Base-by-base conservation (phyloP, 1,140 invertebrate species). In the Dreissena rostriformis region DNA sequence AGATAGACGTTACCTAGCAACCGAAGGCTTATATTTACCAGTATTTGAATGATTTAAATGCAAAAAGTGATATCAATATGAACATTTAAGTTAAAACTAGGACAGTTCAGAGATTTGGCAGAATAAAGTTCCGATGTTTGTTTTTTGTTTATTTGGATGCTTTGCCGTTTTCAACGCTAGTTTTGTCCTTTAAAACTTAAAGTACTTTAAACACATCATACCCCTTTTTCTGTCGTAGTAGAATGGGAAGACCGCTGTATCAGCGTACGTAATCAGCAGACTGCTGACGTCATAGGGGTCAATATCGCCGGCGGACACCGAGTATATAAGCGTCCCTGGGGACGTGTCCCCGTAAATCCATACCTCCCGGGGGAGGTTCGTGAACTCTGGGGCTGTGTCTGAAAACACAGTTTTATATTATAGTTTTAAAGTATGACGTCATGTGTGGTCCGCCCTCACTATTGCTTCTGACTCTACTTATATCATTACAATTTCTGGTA, bases 341-440 rank as follows among this genome's bases (percentile, higher is more conserved):
- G 57, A 5, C 57, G 15, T 49, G 17, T 61, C 55, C 6, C 17
- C 17, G 57, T 75, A 75, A 49, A 75, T 75, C 73, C 55, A 63
- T 8, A 75, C 73, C 22, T 63, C 57, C 14, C 55, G 24, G 1
- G 55, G 55, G 19, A 75, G 24, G 28, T 75, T 75, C 24, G 53
- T 63, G 24, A 75, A 75, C 26, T 75, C 73, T 57, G 73, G 73
- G 12, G 73, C 73, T 17, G 53, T 75, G 53, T 75, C 73, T 75
- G 26, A 29, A 63, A 61, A 28, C 14, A 19, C 24, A 67, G 65
- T 28, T 63, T 63, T 8, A 39, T 39, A 39, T 39, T n/a, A n/a
- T n/a, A n/a, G n/a, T n/a, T n/a, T n/a, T n/a, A n/a, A n/a, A n/a
- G n/a, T n/a, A n/a, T n/a, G n/a, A n/a, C n/a, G n/a, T n/a, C n/a